Percentiles rank a stretch among this genome's conserved stretches.
Evolutionary conservation across 1,140 invertebrate species (phyloP).

Genomic region (Trichomalopsis sarcophagae): DNA sequence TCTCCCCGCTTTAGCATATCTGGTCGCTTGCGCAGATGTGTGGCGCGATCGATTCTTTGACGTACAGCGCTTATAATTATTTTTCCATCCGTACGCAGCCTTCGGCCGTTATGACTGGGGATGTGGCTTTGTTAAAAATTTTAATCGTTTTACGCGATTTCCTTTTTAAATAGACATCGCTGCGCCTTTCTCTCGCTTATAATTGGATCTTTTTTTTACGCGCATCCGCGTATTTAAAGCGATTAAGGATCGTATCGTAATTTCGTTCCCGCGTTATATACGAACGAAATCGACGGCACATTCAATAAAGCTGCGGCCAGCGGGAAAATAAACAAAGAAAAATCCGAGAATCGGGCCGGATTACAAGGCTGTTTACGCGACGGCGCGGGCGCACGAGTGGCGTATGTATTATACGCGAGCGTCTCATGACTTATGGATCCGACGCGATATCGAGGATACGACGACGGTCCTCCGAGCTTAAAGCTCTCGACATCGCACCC

Average conservation of each 20-base stretch:
- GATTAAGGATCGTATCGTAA: neutral
- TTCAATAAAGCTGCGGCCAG: neutral
- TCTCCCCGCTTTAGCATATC: neutral
- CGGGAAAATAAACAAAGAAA: neutral
- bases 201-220: neutral
- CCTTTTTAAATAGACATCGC: neutral
- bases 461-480: neutral
- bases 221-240: neutral
- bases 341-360: neutral
- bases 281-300: neutral
- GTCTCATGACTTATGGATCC: constrained; percentile 37
- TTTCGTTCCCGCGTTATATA: neutral
- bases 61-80: neutral
- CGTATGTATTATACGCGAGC: neutral
- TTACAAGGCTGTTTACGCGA: constrained; percentile 14
- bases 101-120: too few species aligned
- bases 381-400: too few species aligned
- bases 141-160: neutral
- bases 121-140: neutral
- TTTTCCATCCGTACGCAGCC: too few species aligned
- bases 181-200: too few species aligned
- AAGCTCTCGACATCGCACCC: constrained; percentile 3
- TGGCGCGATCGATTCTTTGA: neutral
- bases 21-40: too few species aligned
- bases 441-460: constrained; percentile 1